A percentile compares a stretch with the other conserved stretches of the same genome.
Conservation (phyloP, 2,888 invertebrate genomes). For the Cotesia congregata region DNA sequence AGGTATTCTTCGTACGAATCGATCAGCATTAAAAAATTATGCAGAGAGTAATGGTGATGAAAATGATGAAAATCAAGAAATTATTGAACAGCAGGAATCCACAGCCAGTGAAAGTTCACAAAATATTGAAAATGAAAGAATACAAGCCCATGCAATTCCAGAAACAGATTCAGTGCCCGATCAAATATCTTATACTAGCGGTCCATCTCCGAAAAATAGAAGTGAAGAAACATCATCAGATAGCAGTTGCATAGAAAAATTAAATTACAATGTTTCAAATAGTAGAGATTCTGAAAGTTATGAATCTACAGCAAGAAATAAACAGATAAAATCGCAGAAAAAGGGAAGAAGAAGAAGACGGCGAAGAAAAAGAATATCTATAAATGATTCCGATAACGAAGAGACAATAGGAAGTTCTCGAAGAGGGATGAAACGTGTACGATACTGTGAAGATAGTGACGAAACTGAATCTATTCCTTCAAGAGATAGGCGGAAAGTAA, state of each 20-base stretch:
- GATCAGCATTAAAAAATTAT: conserved; percentile 45
- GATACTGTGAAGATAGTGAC: conserved; percentile 65
- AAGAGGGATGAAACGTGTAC: conserved; percentile 45
- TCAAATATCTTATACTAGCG: conserved; percentile 44
- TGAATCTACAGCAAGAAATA: conserved; percentile 50
- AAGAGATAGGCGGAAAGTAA: conserved; percentile 61
- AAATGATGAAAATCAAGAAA: conserved; percentile 51
- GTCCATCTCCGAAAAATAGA: conserved; percentile 48
- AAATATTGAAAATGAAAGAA: conserved; percentile 52
- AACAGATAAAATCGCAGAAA: conserved; percentile 50
- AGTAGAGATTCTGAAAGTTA: conserved; percentile 51
- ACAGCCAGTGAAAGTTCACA: conserved; percentile 44
- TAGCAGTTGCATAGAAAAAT: conserved; percentile 44
- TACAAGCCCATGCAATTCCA: conserved; percentile 53
- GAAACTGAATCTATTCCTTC: conserved; percentile 56
- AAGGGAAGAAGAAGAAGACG: conserved; percentile 53
- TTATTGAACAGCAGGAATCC: conserved; percentile 29
- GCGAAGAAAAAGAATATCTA: conserved; percentile 51
- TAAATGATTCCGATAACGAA: conserved; percentile 49
- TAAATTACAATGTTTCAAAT: conserved; percentile 34
- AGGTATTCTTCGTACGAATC: conserved; percentile 48
- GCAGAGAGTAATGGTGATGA: conserved; percentile 54
- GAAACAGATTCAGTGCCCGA: conserved; percentile 46
- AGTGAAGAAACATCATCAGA: conserved; percentile 48
- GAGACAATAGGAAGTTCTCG: conserved; percentile 31